phyloP scores from a whole-genome alignment of 1,140 invertebrate species.

The Panagrolaimus sp. region DNA sequence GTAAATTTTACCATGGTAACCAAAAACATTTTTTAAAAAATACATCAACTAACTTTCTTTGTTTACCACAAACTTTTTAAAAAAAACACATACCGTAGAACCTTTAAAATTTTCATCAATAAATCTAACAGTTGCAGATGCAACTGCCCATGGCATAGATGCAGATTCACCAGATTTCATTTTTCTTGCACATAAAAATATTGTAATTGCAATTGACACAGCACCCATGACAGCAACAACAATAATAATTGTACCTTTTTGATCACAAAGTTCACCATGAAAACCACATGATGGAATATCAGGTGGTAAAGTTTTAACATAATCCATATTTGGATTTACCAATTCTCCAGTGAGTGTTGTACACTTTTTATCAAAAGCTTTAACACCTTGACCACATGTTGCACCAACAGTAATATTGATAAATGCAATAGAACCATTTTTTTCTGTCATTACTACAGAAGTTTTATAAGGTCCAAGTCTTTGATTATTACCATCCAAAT shows the following conservation, averaged over 20 bases:
- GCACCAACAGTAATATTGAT: not conserved
- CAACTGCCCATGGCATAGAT: slow-evolving; percentile 42
- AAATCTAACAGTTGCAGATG: slow-evolving; percentile 30
- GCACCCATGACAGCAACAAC: slow-evolving; percentile 29
- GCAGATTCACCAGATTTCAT: slow-evolving; percentile 42
- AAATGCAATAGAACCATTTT: not conserved
- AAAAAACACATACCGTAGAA: slow-evolving; percentile 16
- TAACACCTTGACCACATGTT: not conserved
- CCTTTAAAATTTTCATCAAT: slow-evolving; percentile 35
- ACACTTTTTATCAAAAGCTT: not conserved
- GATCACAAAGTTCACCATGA: slow-evolving; percentile 43
- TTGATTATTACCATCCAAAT: slow-evolving; percentile 26
- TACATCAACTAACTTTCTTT: too few relatives aligned
- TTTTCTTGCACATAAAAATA: slow-evolving; percentile 43
- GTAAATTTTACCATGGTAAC: too few relatives aligned
- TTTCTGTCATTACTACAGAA: slow-evolving; percentile 3
- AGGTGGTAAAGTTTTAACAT: slow-evolving; percentile 20
- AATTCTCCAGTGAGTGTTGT: not conserved
- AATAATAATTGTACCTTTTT: slow-evolving; percentile 31
- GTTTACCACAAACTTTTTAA: too few relatives aligned
- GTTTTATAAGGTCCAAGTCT: slow-evolving; percentile 28
- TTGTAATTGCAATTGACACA: slow-evolving; percentile 33
- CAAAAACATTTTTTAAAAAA: too few relatives aligned
- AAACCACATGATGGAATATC: slow-evolving; percentile 38
- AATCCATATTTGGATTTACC: not conserved